phyloP scores from a whole-genome alignment of 37 sponge, comb jelly and placozoan species.

The Bolinopsis microptera region DNA sequence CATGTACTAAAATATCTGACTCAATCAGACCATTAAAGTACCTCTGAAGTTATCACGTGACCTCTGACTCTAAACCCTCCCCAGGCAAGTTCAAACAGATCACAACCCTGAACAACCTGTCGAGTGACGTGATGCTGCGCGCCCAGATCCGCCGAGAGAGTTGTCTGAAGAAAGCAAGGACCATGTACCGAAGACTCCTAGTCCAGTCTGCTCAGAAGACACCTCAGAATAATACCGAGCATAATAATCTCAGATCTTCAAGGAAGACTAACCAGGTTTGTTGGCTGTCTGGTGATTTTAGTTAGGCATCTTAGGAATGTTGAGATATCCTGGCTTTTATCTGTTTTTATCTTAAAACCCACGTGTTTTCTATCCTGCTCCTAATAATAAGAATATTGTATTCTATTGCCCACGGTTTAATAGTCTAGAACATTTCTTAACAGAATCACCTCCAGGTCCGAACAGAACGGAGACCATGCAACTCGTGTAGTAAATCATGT shows the following conservation, averaged over 20 bases:
- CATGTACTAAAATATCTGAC: too few relatives aligned
- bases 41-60: neutral
- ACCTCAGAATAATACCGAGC: neutral
- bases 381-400: too few relatives aligned
- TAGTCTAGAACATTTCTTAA: too few relatives aligned
- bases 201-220: constrained; percentile 6
- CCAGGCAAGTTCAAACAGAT: constrained; percentile 64
- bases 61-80: neutral
- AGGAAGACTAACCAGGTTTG: constrained; percentile 9
- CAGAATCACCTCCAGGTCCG: too few relatives aligned
- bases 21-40: too few relatives aligned
- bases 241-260: neutral
- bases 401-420: too few relatives aligned
- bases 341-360: too few relatives aligned
- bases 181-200: constrained; percentile 26
- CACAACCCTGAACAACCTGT: constrained; percentile 25
- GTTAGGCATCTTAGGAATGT: too few relatives aligned
- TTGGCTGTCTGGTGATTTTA: too few relatives aligned
- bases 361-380: too few relatives aligned
- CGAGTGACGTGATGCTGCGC: constrained; percentile 16
- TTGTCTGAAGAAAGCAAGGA: constrained; percentile 58
- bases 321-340: too few relatives aligned
- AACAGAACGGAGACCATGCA: constrained; percentile 23
- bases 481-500: constrained; percentile 18
- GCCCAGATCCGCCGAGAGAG: constrained; percentile 61